Evolutionary conservation across 2,797 vertebrate genomes (phyloP).

Genomic region (Cryptoblepharus egeriae): DNA sequence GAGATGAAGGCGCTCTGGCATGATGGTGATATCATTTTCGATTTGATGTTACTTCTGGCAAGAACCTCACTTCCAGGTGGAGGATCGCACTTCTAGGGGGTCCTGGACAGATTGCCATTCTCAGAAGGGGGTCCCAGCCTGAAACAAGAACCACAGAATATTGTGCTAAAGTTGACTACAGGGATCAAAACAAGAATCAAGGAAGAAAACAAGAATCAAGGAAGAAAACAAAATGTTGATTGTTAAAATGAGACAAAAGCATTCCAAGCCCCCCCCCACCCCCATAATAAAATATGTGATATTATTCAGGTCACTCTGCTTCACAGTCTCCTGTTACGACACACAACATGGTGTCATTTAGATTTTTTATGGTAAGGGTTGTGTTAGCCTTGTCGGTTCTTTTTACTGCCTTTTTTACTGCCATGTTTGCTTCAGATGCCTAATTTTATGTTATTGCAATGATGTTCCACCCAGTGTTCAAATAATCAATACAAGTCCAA

Average conservation of each 20-base stretch:
- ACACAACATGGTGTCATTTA: slow-evolving; percentile 48
- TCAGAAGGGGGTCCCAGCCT: too few relatives aligned
- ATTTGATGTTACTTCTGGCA: too few relatives aligned
- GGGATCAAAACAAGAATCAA: background rate
- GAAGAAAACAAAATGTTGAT: background rate
- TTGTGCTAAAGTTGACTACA: background rate
- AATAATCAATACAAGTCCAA: slow-evolving; percentile 70
- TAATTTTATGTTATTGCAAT: slow-evolving; percentile 67
- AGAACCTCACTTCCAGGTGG: too few relatives aligned
- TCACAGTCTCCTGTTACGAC: slow-evolving; percentile 41
- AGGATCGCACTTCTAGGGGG: too few relatives aligned
- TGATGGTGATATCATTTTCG: too few relatives aligned
- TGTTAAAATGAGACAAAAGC: slow-evolving; percentile 25
- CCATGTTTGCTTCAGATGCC: slow-evolving; percentile 64
- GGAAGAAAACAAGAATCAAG: background rate
- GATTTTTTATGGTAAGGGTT: slow-evolving; percentile 60
- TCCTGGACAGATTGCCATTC: too few relatives aligned
- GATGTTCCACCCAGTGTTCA: slow-evolving; percentile 68
- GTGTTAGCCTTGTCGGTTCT: slow-evolving; percentile 58
- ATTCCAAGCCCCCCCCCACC: background rate
- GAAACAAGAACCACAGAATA: too few relatives aligned
- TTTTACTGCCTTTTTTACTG: slow-evolving; percentile 68
- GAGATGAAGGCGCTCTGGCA: too few relatives aligned
- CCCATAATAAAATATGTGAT: too few relatives aligned
- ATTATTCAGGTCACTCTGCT: slow-evolving; percentile 38